Evolutionary conservation across 1,140 invertebrate genomes (phyloP), one percentile per base, ranked within the genome.

Genomic region (Dinothrombium tinctorium): DNA sequence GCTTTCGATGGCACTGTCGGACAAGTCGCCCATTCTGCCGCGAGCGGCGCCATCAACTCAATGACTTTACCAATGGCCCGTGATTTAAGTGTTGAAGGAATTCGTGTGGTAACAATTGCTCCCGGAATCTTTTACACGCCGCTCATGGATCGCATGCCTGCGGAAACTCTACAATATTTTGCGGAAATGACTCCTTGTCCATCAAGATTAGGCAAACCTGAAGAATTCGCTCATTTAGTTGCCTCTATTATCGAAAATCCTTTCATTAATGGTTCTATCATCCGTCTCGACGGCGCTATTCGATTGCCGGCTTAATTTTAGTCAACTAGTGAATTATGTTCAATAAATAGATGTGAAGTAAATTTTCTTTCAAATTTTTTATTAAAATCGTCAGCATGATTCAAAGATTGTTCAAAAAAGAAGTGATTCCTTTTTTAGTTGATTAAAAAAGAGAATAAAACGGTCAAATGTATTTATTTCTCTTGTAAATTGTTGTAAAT

Each of bases 1-100:
- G 92, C 89, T 9, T 95, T 66, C 59, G 90, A 99, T 53, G 92
- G 89, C 23, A 87, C 96, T 63, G 77, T 78, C 42, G 92, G 92
- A 1, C 90, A 98, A 60, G 78, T 54, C 4, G 65, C 64, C 2
- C 68, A 66, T 53, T 55, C 65, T 12, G 65, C 65, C 20, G 61
- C 61, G 44, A 66, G 66, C 49, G 65, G 60, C 9, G 66, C 59
- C 14, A 64, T 69, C 36, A 60, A 59, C 4, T 57, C 56, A 0
- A 66, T 67, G 62, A 67, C 65, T 6, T 47, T 67, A 22, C 64
- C 65, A 8, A 46, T 67, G 8, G 61, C 65, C 21, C 47, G 65
- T 44, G 65, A 67, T 50, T 47, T 67, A 5, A 49, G 60, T 25
- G 2, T 38, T 36, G 46, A 55, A 22, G 68, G 66, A 8, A 66